Evolutionary conservation across 2,113 vertebrate genomes (phyloP).

Genomic region (Rhinoderma darwinii): DNA sequence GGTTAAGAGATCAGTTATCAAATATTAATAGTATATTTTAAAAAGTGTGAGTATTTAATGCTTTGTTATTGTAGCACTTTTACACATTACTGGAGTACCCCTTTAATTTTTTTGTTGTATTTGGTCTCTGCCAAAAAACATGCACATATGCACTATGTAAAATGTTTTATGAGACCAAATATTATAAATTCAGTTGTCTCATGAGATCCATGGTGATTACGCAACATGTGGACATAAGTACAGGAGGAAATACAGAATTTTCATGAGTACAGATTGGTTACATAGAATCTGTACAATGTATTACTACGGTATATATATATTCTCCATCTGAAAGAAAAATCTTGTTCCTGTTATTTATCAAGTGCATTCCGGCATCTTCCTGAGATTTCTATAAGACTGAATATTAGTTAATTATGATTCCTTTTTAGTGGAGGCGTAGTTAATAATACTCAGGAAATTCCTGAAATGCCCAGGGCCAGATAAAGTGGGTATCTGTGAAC

Average conservation of each 20-base stretch:
- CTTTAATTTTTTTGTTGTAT: neutral
- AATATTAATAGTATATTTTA: too few species aligned
- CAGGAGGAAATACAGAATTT: neutral
- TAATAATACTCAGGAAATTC: slow-evolving; percentile 42
- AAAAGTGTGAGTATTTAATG: too few species aligned
- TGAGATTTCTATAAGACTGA: neutral
- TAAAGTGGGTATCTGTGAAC: slow-evolving; percentile 38
- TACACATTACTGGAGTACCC: neutral
- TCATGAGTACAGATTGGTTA: neutral
- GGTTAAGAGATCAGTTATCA: too few species aligned
- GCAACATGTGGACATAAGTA: neutral
- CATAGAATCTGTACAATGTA: neutral
- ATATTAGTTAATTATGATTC: neutral
- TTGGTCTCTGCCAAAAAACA: neutral
- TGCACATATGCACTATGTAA: neutral
- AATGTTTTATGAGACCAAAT: neutral
- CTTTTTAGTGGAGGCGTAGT: neutral
- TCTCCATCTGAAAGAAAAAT: neutral
- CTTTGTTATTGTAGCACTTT: neutral
- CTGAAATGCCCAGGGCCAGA: slow-evolving; percentile 36
- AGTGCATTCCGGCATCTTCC: neutral
- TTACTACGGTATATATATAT: neutral
- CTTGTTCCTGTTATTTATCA: neutral
- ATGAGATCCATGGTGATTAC: neutral
- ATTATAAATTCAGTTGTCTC: neutral